phyloP scores from a whole-genome alignment of 2,888 invertebrate genomes.

The Macroteleia sp. region DNA sequence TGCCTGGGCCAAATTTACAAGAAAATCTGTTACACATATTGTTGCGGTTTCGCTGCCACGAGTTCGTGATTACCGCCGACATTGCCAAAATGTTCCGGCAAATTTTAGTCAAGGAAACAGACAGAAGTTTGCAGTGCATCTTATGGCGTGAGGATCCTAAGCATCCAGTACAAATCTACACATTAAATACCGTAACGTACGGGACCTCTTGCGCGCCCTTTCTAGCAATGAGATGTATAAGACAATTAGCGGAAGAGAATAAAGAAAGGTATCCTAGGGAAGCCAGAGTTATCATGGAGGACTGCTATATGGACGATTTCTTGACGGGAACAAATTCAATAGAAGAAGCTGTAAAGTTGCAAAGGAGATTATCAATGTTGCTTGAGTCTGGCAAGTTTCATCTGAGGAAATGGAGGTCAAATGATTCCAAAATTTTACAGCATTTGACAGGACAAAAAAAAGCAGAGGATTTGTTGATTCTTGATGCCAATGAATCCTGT shows the following conservation, averaged over 20 bases:
- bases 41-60: conserved; percentile 15
- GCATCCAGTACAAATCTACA: not conserved
- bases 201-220: conserved; percentile 16
- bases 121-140: conserved; percentile 15
- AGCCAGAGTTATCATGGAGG: conserved; percentile 26
- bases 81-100: conserved; percentile 29
- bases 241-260: not conserved
- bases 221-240: conserved; percentile 8
- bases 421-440: conserved; percentile 4
- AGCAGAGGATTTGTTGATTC: conserved; percentile 13
- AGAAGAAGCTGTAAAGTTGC: conserved; percentile 52
- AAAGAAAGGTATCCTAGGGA: conserved; percentile 37
- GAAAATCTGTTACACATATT: conserved; percentile 5
- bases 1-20: conserved; percentile 22
- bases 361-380: not conserved
- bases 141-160: not conserved
- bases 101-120: conserved; percentile 5
- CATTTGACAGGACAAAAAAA: not conserved
- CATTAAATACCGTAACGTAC: conserved; percentile 19
- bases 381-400: conserved; percentile 2
- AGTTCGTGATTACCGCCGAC: conserved; percentile 29
- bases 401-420: conserved; percentile 39
- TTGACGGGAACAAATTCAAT: not conserved
- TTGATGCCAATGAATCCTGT: conserved; percentile 27
- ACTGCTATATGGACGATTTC: conserved; percentile 68